Percentiles rank a stretch among this genome's conserved stretches.
phyloP scores from a whole-genome alignment of 2,797 vertebrate genomes.

The Siniperca obscura region DNA sequence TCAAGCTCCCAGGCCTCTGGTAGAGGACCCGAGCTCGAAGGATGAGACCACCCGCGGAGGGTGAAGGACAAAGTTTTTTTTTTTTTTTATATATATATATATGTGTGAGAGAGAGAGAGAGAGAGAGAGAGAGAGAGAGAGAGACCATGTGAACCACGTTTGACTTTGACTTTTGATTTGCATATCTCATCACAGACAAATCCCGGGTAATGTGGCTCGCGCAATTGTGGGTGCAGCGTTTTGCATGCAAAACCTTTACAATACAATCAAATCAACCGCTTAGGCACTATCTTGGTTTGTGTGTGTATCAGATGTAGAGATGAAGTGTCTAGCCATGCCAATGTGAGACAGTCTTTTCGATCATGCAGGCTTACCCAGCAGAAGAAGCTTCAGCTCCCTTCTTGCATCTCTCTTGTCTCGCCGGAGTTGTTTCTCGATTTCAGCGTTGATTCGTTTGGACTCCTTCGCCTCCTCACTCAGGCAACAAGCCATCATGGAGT shows the following conservation, averaged over 20 bases:
- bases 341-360: background rate
- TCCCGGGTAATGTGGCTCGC: constrained; percentile 14
- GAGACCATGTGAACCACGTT: constrained; percentile 1
- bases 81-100: no score
- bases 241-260: constrained; percentile 58
- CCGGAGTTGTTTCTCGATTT: constrained; percentile 98
- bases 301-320: background rate
- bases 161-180: constrained; percentile 44
- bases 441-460: constrained; percentile 98
- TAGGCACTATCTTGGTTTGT: background rate
- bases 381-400: constrained; percentile 95
- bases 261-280: constrained; percentile 31
- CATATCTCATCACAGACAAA: constrained; percentile 65
- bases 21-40: no score
- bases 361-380: constrained; percentile 88
- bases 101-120: no score
- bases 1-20: no score
- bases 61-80: no score
- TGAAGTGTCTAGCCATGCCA: background rate
- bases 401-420: constrained; percentile 96
- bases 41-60: no score
- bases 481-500: constrained; percentile 99
- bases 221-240: constrained; percentile 41
- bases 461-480: constrained; percentile 99
- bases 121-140: no score